phyloP scores from a whole-genome alignment of 2,113 vertebrate genomes.

The Mesitornis unicolor region DNA sequence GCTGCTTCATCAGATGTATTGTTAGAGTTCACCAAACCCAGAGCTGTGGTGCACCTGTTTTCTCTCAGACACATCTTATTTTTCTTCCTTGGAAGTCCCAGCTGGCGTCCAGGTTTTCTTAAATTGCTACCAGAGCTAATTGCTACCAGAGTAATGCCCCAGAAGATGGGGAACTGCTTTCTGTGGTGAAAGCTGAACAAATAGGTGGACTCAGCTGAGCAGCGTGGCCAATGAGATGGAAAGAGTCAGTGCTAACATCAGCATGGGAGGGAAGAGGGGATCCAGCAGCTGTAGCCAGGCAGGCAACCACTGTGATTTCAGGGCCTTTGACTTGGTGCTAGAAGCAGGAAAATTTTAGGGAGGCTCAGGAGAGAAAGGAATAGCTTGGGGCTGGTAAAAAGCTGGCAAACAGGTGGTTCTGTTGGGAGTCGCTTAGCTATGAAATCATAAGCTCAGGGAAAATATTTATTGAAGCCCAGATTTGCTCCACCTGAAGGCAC shows the following conservation, averaged over 20 bases:
- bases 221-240: not conserved
- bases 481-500: conserved; percentile 27
- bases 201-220: not conserved
- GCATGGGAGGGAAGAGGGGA: not conserved
- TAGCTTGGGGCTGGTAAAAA: not conserved
- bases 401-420: not conserved
- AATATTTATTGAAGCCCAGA: not conserved
- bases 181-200: not conserved
- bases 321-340: not conserved
- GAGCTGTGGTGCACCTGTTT: conserved; percentile 59
- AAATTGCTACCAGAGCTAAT: conserved; percentile 64
- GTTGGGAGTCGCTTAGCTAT: not conserved
- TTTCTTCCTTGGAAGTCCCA: conserved; percentile 61
- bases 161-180: conserved; percentile 8
- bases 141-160: conserved; percentile 42
- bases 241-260: not conserved
- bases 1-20: conserved; percentile 44
- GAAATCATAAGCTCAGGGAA: not conserved
- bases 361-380: not conserved
- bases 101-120: conserved; percentile 51
- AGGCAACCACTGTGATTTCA: not conserved
- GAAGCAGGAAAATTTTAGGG: not conserved
- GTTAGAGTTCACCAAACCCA: conserved; percentile 36
- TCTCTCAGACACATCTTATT: conserved; percentile 69
- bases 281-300: not conserved